Evolutionary conservation across 2,888 invertebrate genomes (phyloP).

Genomic region (Synergus umbraculus): DNA sequence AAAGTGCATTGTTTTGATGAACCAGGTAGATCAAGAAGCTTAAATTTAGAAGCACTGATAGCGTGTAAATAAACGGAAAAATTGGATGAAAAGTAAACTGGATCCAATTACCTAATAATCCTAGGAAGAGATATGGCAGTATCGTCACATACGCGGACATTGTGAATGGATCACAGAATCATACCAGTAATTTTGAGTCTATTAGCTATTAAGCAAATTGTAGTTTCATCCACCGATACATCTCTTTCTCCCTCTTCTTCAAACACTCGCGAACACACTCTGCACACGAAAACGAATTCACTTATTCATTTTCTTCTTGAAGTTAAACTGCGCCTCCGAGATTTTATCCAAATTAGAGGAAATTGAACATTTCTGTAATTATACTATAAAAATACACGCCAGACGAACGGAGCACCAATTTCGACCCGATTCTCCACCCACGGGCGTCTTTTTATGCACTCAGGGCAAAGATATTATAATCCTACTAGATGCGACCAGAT

Average conservation of each 20-base stretch:
- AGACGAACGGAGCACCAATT: constrained; percentile 33
- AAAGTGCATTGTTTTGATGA: constrained; percentile 19
- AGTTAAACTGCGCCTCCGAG: not conserved
- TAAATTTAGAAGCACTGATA: constrained; percentile 24
- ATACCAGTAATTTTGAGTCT: constrained; percentile 73
- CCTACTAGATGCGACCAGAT: too few relatives aligned
- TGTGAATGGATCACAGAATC: constrained; percentile 70
- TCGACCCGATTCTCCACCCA: not conserved
- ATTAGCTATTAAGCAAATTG: constrained; percentile 74
- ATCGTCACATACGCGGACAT: constrained; percentile 72
- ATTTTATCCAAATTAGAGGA: constrained; percentile 30
- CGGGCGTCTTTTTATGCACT: not conserved
- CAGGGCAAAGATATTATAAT: not conserved
- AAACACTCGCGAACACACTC: constrained; percentile 11
- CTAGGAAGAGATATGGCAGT: constrained; percentile 72
- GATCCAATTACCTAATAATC: constrained; percentile 71
- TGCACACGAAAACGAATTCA: constrained; percentile 38
- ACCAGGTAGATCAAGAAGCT: constrained; percentile 23
- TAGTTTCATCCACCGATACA: constrained; percentile 49
- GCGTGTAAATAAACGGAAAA: constrained; percentile 33
- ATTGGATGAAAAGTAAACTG: constrained; percentile 18
- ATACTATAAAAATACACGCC: constrained; percentile 42
- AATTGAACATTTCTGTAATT: constrained; percentile 42
- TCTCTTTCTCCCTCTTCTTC: constrained; percentile 41
- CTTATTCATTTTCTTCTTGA: constrained; percentile 28